phyloP scores from a whole-genome alignment of 2,113 vertebrate genomes.

The Engystomops pustulosus region DNA sequence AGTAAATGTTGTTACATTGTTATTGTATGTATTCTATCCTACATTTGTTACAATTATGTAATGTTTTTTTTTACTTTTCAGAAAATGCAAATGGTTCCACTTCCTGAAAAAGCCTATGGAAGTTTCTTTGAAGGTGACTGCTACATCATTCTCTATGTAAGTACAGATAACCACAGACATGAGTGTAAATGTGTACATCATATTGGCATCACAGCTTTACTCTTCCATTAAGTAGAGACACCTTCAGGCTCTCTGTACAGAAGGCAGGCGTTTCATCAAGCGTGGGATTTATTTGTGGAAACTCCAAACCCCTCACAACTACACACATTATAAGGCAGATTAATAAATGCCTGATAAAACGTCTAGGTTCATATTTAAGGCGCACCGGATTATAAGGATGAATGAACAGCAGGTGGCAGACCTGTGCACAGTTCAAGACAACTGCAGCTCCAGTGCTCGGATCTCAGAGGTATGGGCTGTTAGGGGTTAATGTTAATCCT shows the following conservation, averaged over 20 bases:
- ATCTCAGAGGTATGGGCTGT: too few relatives aligned
- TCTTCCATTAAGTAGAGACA: not conserved
- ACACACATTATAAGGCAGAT: too few relatives aligned
- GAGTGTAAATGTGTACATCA: not conserved
- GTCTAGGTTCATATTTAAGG: too few relatives aligned
- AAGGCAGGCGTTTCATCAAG: not conserved
- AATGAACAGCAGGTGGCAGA: too few relatives aligned
- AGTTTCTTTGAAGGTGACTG: constrained; percentile 91
- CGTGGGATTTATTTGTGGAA: constrained; percentile 20
- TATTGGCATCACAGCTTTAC: not conserved
- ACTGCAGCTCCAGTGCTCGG: too few relatives aligned
- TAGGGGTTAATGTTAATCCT: too few relatives aligned
- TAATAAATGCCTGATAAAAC: too few relatives aligned
- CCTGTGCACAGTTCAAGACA: too few relatives aligned
- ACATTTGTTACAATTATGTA: too few relatives aligned
- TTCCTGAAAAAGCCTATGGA: constrained; percentile 80
- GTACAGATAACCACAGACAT: constrained; percentile 61
- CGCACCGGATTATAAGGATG: too few relatives aligned
- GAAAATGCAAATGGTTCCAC: constrained; percentile 86
- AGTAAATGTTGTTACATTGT: not conserved
- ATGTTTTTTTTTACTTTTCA: too few relatives aligned
- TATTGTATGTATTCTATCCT: not conserved
- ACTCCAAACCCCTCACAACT: not conserved
- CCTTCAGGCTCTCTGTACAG: constrained; percentile 1
- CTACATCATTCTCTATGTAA: constrained; percentile 84